These are phyloP conservation scores for Sebastes hubbsi DNA, from an alignment of 2,797 vertebrate species.

Conservation along the genomic window DNA sequence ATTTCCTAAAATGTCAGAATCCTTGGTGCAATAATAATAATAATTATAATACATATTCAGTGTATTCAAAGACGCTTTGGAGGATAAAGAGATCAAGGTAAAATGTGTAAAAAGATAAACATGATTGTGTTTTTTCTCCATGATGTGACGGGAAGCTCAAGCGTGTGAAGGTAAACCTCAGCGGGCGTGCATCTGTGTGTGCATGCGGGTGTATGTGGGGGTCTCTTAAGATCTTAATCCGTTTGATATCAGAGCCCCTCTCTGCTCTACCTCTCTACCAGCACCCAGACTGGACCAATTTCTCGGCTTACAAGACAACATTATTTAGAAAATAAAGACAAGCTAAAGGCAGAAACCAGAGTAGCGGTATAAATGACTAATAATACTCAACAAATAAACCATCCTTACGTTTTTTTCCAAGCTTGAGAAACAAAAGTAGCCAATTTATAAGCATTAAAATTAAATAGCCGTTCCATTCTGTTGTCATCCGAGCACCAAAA, in stretches of 20 bases:
- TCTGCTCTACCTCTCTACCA: background rate
- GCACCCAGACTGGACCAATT: background rate
- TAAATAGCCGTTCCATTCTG: no score
- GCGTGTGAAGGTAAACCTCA: slow-evolving; percentile 30
- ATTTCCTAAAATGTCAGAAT: background rate
- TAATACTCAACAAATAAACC: no score
- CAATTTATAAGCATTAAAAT: no score
- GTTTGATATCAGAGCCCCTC: slow-evolving; percentile 35
- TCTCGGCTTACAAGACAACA: no score
- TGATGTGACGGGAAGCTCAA: slow-evolving; percentile 3
- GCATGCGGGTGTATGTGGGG: background rate
- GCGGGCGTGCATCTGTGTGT: background rate
- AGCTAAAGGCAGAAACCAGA: no score
- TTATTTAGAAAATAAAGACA: no score
- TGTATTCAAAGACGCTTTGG: background rate
- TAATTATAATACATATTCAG: background rate
- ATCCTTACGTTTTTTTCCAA: rapidly evolving
- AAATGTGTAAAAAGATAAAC: background rate
- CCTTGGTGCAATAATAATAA: background rate
- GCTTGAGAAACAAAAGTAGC: no score
- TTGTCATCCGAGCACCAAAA: no score
- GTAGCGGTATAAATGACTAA: no score
- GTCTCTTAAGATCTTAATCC: slow-evolving; percentile 54
- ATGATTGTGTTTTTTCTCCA: background rate
- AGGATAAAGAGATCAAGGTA: background rate